These are phyloP conservation scores for Climacteris rufus DNA, from an alignment of 2,113 vertebrate genomes.

Conservation along the genomic window DNA sequence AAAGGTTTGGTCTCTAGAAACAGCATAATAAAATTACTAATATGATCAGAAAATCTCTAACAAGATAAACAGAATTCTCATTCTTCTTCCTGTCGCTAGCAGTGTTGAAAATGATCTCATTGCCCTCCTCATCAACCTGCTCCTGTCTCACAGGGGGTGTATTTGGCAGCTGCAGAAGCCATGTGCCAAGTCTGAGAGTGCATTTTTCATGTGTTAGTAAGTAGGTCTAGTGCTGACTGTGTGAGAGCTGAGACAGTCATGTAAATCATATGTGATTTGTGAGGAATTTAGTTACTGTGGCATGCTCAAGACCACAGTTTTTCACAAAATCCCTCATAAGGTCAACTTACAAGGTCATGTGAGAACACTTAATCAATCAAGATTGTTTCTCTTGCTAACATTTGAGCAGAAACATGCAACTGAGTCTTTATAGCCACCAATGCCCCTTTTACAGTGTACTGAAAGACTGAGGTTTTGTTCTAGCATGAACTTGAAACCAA, in stretches of 20 bases:
- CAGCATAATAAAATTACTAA: constrained; percentile 45
- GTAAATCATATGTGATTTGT: background rate
- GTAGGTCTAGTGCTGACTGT: background rate
- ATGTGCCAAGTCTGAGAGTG: background rate
- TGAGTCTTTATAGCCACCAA: background rate
- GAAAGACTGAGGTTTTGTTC: background rate
- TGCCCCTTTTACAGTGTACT: background rate
- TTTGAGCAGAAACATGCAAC: background rate
- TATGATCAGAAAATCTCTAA: constrained; percentile 52
- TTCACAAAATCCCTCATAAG: background rate
- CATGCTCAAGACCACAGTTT: background rate
- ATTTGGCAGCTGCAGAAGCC: constrained; percentile 36
- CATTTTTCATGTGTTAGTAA: constrained; percentile 43
- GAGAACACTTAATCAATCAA: constrained; percentile 10
- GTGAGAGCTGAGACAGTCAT: background rate
- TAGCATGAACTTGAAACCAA: background rate
- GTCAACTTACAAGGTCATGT: background rate
- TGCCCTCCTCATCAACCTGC: constrained; percentile 28
- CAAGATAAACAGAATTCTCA: constrained; percentile 42
- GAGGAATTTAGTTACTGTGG: background rate
- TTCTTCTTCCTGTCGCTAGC: constrained; percentile 42
- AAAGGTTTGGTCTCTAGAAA: constrained; percentile 38
- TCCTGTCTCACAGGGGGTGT: background rate
- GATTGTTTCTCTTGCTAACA: background rate
- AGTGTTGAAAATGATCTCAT: constrained; percentile 2